Evolutionary conservation across 2,888 invertebrate species (phyloP).

Genomic region (Drosophila basisetae): DNA sequence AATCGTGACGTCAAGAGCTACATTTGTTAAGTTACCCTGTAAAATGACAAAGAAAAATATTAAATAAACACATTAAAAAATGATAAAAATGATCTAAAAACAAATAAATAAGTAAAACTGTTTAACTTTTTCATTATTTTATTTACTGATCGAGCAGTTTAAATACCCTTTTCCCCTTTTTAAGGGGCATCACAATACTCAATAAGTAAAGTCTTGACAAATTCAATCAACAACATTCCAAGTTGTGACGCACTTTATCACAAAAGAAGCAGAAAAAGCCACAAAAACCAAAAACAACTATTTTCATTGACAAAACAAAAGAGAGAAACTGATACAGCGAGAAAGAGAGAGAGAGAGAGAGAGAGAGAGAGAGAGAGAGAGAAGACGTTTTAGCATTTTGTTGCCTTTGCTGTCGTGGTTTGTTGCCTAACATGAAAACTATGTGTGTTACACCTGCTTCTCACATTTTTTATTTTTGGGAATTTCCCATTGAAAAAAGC

Average conservation of each 20-base stretch:
- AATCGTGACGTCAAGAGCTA: background rate
- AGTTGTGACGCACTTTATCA: constrained; percentile 62
- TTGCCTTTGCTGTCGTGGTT: background rate
- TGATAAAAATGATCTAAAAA: background rate
- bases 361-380: background rate
- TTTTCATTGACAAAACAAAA: constrained; percentile 61
- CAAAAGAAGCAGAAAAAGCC: background rate
- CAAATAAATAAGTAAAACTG: background rate
- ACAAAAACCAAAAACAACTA: constrained; percentile 25
- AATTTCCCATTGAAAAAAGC: background rate
- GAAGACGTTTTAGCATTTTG: background rate
- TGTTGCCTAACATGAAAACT: background rate
- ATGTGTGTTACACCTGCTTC: constrained; percentile 9
- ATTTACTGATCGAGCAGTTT: background rate
- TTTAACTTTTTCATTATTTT: background rate
- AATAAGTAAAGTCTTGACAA: constrained; percentile 30
- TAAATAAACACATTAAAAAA: background rate
- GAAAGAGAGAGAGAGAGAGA: background rate
- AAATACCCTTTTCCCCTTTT: background rate
- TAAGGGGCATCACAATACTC: background rate
- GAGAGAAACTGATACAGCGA: constrained; percentile 1
- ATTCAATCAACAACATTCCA: constrained; percentile 71
- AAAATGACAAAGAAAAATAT: background rate
- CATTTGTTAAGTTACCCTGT: background rate
- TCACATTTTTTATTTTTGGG: background rate